Conservation (phyloP, 2,888 invertebrate species). For the Amaurobius ferox region DNA sequence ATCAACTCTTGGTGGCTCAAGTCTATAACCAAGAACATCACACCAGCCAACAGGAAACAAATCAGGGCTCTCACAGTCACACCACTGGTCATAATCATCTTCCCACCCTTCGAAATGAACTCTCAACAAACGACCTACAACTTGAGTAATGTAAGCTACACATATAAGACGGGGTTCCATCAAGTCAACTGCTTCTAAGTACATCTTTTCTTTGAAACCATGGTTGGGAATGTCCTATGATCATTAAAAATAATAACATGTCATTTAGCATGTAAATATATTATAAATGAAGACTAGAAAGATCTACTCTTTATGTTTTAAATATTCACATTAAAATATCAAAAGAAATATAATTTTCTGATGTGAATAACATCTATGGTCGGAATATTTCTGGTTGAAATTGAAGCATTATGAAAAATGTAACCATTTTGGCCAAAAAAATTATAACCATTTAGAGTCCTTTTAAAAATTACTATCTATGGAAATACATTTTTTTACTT, state of each 20-base stretch:
- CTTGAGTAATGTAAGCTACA: constrained; percentile 93
- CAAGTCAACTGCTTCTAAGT: constrained; percentile 95
- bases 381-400: too few relatives aligned
- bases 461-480: too few relatives aligned
- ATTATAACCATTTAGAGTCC: too few relatives aligned
- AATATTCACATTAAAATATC: too few relatives aligned
- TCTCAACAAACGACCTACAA: constrained; percentile 94
- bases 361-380: too few relatives aligned
- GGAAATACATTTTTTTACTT: too few relatives aligned
- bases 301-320: too few relatives aligned
- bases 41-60: constrained; percentile 99
- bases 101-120: constrained; percentile 99
- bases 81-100: constrained; percentile 97
- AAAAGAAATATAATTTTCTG: too few relatives aligned
- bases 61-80: constrained; percentile 96
- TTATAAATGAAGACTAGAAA: too few relatives aligned
- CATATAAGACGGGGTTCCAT: constrained; percentile 98
- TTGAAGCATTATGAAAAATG: too few relatives aligned
- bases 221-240: constrained; percentile 84
- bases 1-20: constrained; percentile 77
- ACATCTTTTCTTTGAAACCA: constrained; percentile 94
- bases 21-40: constrained; percentile 92
- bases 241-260: background rate
- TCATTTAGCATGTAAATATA: too few relatives aligned
- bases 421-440: too few relatives aligned